Conservation (phyloP, 1,140 invertebrate species). For the Drosophila pachea region DNA sequence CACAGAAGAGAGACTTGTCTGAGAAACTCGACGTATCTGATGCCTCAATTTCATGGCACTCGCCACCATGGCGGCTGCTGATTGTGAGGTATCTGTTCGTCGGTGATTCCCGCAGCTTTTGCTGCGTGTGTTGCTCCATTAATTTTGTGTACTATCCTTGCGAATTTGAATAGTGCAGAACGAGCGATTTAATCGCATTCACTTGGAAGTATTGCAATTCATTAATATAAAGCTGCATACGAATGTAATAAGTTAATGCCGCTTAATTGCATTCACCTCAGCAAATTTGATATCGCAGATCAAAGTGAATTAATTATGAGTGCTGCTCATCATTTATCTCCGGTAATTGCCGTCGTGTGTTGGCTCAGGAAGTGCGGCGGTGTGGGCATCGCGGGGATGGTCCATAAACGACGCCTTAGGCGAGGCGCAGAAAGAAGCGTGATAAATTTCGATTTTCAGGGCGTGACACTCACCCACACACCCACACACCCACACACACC, state of each 20-base stretch:
- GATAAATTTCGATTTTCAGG: conserved; percentile 36
- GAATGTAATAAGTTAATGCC: neutral
- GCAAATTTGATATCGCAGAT: conserved; percentile 17
- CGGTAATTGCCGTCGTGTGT: conserved; percentile 22
- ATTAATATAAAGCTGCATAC: neutral
- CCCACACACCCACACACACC: neutral
- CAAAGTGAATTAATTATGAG: conserved; percentile 17
- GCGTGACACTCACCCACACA: conserved; percentile 14
- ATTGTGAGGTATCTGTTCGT: too few species aligned
- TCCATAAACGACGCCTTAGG: conserved; percentile 3
- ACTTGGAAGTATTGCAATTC: neutral
- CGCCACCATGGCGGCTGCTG: too few species aligned
- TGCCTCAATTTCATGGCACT: too few species aligned
- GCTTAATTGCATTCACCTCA: conserved; percentile 4
- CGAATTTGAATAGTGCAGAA: neutral
- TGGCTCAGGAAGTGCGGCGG: conserved; percentile 1
- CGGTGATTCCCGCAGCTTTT: too few species aligned
- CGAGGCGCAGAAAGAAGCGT: conserved; percentile 19
- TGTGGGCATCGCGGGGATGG: neutral
- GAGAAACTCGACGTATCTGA: too few species aligned
- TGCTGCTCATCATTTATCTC: conserved; percentile 23
- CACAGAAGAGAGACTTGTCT: too few species aligned
- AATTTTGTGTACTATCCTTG: too few species aligned
- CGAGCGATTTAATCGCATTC: too few species aligned
- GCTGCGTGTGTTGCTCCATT: too few species aligned